Percentiles rank a stretch among this genome's conserved stretches.
Conservation (phyloP, 2,113 vertebrate genomes). For the Cyphomyrus discorhynchus region DNA sequence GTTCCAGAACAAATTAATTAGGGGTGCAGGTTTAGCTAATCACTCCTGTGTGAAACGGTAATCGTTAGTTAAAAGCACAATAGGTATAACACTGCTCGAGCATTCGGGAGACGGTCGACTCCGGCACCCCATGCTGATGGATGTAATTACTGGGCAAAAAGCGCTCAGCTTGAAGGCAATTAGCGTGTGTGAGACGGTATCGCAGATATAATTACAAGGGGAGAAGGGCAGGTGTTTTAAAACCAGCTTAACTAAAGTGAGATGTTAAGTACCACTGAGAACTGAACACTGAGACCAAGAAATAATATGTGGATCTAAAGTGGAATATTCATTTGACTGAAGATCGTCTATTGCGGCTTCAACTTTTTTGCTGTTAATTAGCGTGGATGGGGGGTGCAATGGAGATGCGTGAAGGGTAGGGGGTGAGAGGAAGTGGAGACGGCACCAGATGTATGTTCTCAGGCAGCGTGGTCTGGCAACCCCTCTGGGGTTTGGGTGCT, state of each 20-base stretch:
- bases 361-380: conserved; percentile 36
- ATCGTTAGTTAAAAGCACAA: not conserved
- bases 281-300: conserved; percentile 23
- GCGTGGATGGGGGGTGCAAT: conserved; percentile 17
- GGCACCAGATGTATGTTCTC: conserved; percentile 46
- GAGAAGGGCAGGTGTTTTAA: conserved; percentile 64
- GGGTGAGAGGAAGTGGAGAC: conserved; percentile 29
- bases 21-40: not conserved
- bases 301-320: conserved; percentile 44
- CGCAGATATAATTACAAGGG: conserved; percentile 78
- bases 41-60: not conserved
- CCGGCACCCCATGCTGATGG: conserved; percentile 67
- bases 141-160: conserved; percentile 81
- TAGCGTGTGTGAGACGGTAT: conserved; percentile 74
- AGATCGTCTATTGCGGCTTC: conserved; percentile 47
- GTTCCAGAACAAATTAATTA: conserved; percentile 9
- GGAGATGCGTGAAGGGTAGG: not conserved
- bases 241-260: conserved; percentile 64
- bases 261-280: conserved; percentile 48
- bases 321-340: conserved; percentile 40
- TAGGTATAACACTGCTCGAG: conserved; percentile 35
- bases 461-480: conserved; percentile 31
- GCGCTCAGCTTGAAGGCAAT: conserved; percentile 74
- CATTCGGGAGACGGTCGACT: conserved; percentile 43
- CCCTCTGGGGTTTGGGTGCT: not conserved